Evolutionary conservation across 1,140 invertebrate genomes (phyloP).

Genomic region (Drosophila nigrodunni): DNA sequence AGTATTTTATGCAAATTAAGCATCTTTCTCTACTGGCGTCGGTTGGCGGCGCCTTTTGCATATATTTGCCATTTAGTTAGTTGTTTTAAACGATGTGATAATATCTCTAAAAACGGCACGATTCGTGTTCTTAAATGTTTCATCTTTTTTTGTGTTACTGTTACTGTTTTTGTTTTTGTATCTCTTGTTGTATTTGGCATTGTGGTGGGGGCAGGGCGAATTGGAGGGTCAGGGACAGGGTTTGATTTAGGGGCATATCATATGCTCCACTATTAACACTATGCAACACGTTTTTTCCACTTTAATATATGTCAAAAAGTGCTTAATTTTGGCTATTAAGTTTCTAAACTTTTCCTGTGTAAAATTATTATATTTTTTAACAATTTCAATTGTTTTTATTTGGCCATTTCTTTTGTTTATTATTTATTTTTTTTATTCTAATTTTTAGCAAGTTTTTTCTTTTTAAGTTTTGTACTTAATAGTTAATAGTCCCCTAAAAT

Average conservation of each 20-base stretch:
- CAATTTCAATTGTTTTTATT: slow-evolving; percentile 5
- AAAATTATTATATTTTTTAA: background rate
- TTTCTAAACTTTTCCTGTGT: background rate
- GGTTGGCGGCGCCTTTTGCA: slow-evolving; percentile 52
- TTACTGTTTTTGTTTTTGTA: slow-evolving; percentile 17
- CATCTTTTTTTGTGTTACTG: slow-evolving; percentile 14
- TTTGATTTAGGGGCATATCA: slow-evolving; percentile 10
- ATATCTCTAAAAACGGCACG: slow-evolving; percentile 70
- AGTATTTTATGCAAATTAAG: slow-evolving; percentile 31
- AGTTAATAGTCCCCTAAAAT: background rate
- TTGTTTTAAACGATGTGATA: slow-evolving; percentile 83
- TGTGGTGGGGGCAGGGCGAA: slow-evolving; percentile 30
- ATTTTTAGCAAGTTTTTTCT: no score
- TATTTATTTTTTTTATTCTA: background rate
- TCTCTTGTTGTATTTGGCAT: slow-evolving; percentile 55
- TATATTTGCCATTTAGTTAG: slow-evolving; percentile 79
- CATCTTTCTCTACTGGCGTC: slow-evolving; percentile 11
- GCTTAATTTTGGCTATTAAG: background rate
- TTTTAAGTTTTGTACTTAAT: no score
- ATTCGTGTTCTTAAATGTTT: slow-evolving; percentile 35
- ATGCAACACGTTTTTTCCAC: slow-evolving; percentile 26
- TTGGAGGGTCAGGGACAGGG: background rate
- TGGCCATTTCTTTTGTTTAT: slow-evolving; percentile 3
- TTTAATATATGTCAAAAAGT: background rate
- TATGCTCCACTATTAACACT: slow-evolving; percentile 29